phyloP scores from a whole-genome alignment of 2,797 vertebrate species.

The Myotis myotis region DNA sequence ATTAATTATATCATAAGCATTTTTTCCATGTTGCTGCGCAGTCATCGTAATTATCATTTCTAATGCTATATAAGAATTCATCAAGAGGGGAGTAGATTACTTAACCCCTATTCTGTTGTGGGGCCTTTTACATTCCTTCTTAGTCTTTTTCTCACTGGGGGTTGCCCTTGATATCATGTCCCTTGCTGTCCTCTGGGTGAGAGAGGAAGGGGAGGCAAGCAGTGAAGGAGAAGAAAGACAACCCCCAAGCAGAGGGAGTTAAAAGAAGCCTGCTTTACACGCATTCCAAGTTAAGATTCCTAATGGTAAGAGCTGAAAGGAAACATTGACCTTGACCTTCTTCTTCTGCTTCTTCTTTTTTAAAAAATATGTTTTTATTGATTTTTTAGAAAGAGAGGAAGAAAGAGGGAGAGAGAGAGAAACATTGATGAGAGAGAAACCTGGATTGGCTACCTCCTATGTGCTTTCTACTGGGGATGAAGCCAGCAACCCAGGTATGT shows the following conservation, averaged over 20 bases:
- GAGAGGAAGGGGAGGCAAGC: neutral
- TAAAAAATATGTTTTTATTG: neutral
- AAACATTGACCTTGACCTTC: neutral
- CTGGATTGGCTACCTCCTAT: neutral
- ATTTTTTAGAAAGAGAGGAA: neutral
- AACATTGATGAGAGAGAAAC: neutral
- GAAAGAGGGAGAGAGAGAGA: neutral
- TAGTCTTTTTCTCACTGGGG: neutral
- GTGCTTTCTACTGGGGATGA: neutral
- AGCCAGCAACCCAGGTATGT: neutral
- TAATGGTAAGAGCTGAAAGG: neutral
- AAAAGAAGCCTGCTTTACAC: neutral
- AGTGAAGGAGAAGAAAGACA: neutral
- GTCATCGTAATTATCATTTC: slow-evolving; percentile 71
- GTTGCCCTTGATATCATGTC: neutral
- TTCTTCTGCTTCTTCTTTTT: neutral
- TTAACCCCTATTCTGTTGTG: slow-evolving; percentile 39
- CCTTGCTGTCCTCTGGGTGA: neutral
- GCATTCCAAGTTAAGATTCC: neutral
- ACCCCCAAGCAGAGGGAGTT: neutral
- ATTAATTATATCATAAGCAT: slow-evolving; percentile 79
- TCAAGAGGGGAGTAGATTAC: neutral
- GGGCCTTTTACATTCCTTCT: neutral
- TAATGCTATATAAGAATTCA: slow-evolving; percentile 72
- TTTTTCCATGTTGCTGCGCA: slow-evolving; percentile 70